phyloP scores from a whole-genome alignment of 2,797 vertebrate species.

The Remorina albescens region DNA sequence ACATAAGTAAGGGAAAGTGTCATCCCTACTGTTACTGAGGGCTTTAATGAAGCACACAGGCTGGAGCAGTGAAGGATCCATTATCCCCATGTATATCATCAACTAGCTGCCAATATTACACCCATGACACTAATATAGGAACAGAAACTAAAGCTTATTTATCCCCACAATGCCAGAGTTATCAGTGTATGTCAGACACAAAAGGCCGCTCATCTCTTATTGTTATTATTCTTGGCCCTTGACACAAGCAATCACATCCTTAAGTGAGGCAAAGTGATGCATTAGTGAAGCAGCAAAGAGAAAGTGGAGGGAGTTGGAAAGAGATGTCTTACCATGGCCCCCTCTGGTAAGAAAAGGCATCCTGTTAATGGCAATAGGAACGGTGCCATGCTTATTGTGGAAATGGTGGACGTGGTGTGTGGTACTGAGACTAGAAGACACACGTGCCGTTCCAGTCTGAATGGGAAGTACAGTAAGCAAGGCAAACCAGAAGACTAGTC shows the following conservation, averaged over 20 bases:
- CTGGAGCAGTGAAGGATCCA: conserved; percentile 57
- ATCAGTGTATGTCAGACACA: background rate
- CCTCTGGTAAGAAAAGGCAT: conserved; percentile 95
- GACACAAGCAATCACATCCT: background rate
- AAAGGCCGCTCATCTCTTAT: background rate
- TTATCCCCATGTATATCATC: conserved; percentile 40
- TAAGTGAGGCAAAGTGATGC: conserved; percentile 7
- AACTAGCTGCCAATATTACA: conserved; percentile 19
- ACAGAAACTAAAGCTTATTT: background rate
- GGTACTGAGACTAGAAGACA: conserved; percentile 95
- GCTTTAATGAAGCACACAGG: conserved; percentile 64
- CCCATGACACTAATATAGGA: conserved; percentile 6
- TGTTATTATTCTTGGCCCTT: conserved; percentile 17
- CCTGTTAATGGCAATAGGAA: conserved; percentile 96
- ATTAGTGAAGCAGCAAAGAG: conserved; percentile 8
- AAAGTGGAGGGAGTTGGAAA: conserved; percentile 24
- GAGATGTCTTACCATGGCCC: conserved; percentile 90
- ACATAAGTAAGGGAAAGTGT: conserved; percentile 42
- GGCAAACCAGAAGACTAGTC: conserved; percentile 81
- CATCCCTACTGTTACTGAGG: conserved; percentile 51
- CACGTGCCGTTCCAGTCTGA: conserved; percentile 89
- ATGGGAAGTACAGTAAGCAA: conserved; percentile 85
- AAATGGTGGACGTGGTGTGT: conserved; percentile 97
- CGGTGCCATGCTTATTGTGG: conserved; percentile 95
- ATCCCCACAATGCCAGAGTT: conserved; percentile 1